Conservation (phyloP, 2,888 invertebrate genomes). For the Pandemis corylana region DNA sequence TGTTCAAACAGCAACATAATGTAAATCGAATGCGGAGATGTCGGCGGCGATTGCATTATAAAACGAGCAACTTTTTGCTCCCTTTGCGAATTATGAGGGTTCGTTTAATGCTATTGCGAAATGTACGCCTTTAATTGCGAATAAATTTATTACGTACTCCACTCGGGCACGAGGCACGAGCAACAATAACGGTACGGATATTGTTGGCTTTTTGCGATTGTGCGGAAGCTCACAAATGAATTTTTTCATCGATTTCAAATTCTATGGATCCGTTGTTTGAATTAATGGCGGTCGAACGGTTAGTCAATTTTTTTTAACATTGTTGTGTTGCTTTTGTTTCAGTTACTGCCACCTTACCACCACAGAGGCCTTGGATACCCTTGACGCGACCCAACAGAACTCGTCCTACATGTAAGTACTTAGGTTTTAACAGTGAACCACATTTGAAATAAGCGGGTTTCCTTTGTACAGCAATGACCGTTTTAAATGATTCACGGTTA, state of each 20-base stretch:
- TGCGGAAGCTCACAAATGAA: slow-evolving; percentile 49
- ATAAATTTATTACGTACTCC: slow-evolving; percentile 47
- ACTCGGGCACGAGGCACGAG: slow-evolving; percentile 50
- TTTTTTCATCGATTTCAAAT: slow-evolving; percentile 48
- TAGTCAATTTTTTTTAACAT: slow-evolving; percentile 39
- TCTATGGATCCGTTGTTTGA: slow-evolving; percentile 46
- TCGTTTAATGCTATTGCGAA: slow-evolving; percentile 44
- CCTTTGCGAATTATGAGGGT: slow-evolving; percentile 44
- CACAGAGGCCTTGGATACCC: slow-evolving; percentile 98
- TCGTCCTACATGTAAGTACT: slow-evolving; percentile 94
- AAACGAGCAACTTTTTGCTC: slow-evolving; percentile 50
- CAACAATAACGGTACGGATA: slow-evolving; percentile 52
- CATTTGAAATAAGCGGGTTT: not conserved
- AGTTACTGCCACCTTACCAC: slow-evolving; percentile 96
- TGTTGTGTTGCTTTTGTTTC: slow-evolving; percentile 81
- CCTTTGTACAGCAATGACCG: too few relatives aligned
- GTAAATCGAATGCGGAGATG: slow-evolving; percentile 51
- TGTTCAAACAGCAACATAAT: slow-evolving; percentile 52
- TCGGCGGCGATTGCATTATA: slow-evolving; percentile 47
- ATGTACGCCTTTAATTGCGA: slow-evolving; percentile 43
- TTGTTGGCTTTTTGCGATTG: slow-evolving; percentile 49
- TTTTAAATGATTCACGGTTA: too few relatives aligned
- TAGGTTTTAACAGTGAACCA: not conserved
- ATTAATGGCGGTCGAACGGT: slow-evolving; percentile 34
- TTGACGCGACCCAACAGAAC: slow-evolving; percentile 94